Conservation (phyloP, 1,140 invertebrate genomes). For the Macrocentrus cingulum region DNA sequence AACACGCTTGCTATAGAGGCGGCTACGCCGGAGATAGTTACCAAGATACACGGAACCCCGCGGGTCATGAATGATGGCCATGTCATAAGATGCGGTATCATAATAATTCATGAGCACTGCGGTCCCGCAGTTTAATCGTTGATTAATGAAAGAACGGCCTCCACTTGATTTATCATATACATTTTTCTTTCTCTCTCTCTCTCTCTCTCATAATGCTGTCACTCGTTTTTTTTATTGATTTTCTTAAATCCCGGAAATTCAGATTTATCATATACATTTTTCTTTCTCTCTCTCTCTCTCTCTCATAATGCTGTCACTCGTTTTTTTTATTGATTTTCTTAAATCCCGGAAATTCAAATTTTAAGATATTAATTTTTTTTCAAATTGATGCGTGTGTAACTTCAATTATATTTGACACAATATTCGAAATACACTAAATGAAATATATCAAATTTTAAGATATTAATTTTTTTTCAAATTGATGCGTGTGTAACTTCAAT, state of each 20-base stretch:
- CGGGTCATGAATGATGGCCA: conserved; percentile 56
- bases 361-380: conserved; percentile 3
- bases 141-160: conserved; percentile 56
- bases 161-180: conserved; percentile 39
- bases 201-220: conserved; percentile 6
- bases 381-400: too few relatives aligned
- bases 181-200: conserved; percentile 34
- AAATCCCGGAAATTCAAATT: too few relatives aligned
- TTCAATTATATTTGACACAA: too few relatives aligned
- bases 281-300: conserved; percentile 29
- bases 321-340: conserved; percentile 8
- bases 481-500: too few relatives aligned
- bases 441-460: too few relatives aligned
- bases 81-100: conserved; percentile 58
- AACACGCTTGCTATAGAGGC: conserved; percentile 44
- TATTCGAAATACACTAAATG: too few relatives aligned
- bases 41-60: conserved; percentile 31
- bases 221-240: conserved; percentile 10
- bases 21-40: conserved; percentile 28
- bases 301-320: conserved; percentile 5
- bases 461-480: conserved; percentile 10
- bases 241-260: too few relatives aligned
- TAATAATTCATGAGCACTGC: conserved; percentile 58
- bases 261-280: too few relatives aligned
- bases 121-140: conserved; percentile 53